Base-by-base conservation (phyloP, 2,113 vertebrate genomes). In the Oncorhynchus keta region DNA sequence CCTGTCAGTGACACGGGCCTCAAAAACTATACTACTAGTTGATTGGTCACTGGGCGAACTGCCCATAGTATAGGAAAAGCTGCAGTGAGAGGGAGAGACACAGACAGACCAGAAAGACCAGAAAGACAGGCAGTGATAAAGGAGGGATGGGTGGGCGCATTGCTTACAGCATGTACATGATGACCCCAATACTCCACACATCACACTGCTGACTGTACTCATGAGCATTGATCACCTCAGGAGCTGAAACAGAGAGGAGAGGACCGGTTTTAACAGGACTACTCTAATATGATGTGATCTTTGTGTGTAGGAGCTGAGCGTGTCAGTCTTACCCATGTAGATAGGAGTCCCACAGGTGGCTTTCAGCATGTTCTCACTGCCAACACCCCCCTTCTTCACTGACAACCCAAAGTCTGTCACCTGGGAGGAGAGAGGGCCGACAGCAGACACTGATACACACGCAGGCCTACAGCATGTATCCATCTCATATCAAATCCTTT, bases 151-250 rank as follows among this genome's bases (percentile, higher is more conserved):
- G 20, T 13, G 72, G 49, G 26, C 14, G 59, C 57, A 26, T 20
- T 84, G 93, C 95, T 96, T 94, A 98, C 97, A 97, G 89, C 87
- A 94, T 94, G 87, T 95, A 96, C 95, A 96, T 97, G 86, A 98
- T 94, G 89, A 98, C 94, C 79, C 95, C 96, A 84, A 94, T 93
- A 92, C 97, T 98, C 96, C 94, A 97, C 77, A 96, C 89, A 78
- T 97, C 97, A 88, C 95, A 94, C 91, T 94, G 95, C 76, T 96
- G 95, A 83, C 93, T 96, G 80, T 96, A 98, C 81, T 96, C 92
- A 3, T 92, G 94, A 76, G 91, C 93, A 78, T 93, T 92, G 89
- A 95, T 95, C 86, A 99, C 94, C 93, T 98, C 96, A 84, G 96
- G 96, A 69, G 96, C 95, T 97, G 93, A 89, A 81, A 94, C 92